Evolutionary conservation across 1,140 invertebrate species (phyloP).

Genomic region (Dendrolimus kikuchii): DNA sequence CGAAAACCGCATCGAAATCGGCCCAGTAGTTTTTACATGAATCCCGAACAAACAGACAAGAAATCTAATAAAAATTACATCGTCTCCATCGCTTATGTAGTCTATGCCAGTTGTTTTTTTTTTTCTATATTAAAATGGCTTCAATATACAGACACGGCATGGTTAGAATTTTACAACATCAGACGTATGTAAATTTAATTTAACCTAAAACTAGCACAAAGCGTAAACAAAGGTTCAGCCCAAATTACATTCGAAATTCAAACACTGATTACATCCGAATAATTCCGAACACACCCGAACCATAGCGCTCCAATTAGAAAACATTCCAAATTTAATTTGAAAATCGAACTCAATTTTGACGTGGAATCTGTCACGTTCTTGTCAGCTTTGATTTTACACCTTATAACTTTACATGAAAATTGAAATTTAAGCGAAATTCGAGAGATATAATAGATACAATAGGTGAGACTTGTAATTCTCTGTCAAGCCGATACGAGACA

Average conservation of each 20-base stretch:
- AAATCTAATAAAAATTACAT: too few relatives aligned
- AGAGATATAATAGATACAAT: conserved; percentile 25
- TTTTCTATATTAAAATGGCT: too few relatives aligned
- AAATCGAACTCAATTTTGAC: conserved; percentile 67
- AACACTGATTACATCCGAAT: conserved; percentile 39
- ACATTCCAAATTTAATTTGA: conserved; percentile 61
- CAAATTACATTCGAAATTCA: conserved; percentile 51
- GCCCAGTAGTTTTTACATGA: too few relatives aligned
- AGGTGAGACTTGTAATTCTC: conserved; percentile 29
- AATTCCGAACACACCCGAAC: conserved; percentile 45
- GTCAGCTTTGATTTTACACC: conserved; percentile 27
- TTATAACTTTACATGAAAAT: too few relatives aligned
- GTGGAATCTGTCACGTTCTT: conserved; percentile 45
- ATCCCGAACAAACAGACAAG: too few relatives aligned
- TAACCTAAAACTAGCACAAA: conserved; percentile 2
- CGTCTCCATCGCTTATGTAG: too few relatives aligned
- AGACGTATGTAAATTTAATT: too few relatives aligned
- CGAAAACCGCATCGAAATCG: too few relatives aligned
- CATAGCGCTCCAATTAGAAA: conserved; percentile 65
- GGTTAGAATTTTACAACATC: too few relatives aligned
- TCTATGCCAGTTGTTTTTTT: too few relatives aligned
- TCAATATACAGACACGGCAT: too few relatives aligned
- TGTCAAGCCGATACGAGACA: conserved; percentile 17
- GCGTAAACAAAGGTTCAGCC: conserved; percentile 26
- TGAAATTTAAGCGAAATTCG: conserved; percentile 13